Conservation (phyloP, 2,113 vertebrate genomes). For the Zootoca vivipara region DNA sequence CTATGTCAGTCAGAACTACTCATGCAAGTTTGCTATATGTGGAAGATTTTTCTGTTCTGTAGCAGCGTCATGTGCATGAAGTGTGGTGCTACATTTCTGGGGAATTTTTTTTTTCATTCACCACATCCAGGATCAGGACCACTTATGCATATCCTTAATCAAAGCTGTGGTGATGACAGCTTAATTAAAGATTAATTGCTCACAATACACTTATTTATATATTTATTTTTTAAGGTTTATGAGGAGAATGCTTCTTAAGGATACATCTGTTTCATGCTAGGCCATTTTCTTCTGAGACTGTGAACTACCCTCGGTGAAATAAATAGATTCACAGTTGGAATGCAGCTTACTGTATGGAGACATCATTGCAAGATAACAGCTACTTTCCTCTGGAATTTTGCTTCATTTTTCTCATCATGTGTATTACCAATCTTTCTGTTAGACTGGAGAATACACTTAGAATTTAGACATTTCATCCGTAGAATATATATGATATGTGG, state of each 20-base stretch:
- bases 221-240: background rate
- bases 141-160: background rate
- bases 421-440: background rate
- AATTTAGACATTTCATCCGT: background rate
- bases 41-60: background rate
- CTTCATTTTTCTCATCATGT: background rate
- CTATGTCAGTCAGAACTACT: background rate
- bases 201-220: background rate
- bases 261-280: slow-evolving; percentile 74
- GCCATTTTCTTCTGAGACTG: slow-evolving; percentile 66
- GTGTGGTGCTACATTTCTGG: background rate
- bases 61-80: background rate
- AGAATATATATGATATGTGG: background rate
- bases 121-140: background rate
- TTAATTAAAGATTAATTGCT: background rate
- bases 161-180: background rate
- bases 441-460: background rate
- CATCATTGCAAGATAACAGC: slow-evolving; percentile 49
- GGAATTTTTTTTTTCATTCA: background rate
- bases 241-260: slow-evolving; percentile 48
- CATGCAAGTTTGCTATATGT: background rate
- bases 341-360: slow-evolving; percentile 52
- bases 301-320: slow-evolving; percentile 77
- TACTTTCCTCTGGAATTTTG: background rate
- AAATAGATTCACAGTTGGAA: slow-evolving; percentile 79